Conservation (phyloP, 1,140 invertebrate species). For the Whitmania pigra region DNA sequence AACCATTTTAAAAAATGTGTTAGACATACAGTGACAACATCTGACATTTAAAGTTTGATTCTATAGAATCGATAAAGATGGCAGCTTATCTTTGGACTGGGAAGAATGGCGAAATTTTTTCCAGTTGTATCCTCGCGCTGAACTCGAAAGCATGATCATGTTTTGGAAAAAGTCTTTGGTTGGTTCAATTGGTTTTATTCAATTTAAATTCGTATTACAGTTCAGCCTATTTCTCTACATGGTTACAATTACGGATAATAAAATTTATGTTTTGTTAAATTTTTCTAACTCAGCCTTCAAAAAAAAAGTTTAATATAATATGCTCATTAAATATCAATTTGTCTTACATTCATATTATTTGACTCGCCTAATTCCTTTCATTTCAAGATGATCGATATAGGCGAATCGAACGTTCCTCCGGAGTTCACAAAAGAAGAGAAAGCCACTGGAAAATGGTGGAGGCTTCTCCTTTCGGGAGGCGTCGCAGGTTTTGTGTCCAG, state of each 20-base stretch:
- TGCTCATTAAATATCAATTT: background rate
- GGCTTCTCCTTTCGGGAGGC: conserved; percentile 87
- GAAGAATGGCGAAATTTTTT: conserved; percentile 94
- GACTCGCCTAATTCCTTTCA: no score
- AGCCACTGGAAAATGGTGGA: conserved; percentile 91
- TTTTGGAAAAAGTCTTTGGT: conserved; percentile 95
- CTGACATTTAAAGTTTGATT: conserved; percentile 3
- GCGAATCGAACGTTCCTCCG: conserved; percentile 91
- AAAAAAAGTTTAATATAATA: no score
- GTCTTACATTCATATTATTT: conserved; percentile 30
- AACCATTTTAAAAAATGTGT: background rate
- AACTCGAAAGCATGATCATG: conserved; percentile 76
- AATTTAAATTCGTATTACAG: background rate
- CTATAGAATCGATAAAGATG: conserved; percentile 61
- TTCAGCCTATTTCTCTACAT: background rate
- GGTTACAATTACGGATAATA: background rate
- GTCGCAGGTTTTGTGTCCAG: conserved; percentile 87
- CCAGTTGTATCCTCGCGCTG: conserved; percentile 71
- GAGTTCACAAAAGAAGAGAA: conserved; percentile 91
- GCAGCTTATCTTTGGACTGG: conserved; percentile 83
- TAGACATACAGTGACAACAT: no score
- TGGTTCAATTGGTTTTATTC: conserved; percentile 23
- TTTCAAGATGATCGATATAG: conserved; percentile 86
- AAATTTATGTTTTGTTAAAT: background rate
- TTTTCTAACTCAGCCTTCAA: background rate